Percentiles rank a stretch among this genome's conserved stretches.
phyloP scores from a whole-genome alignment of 2,888 invertebrate species.

The Andrena trimmerana region DNA sequence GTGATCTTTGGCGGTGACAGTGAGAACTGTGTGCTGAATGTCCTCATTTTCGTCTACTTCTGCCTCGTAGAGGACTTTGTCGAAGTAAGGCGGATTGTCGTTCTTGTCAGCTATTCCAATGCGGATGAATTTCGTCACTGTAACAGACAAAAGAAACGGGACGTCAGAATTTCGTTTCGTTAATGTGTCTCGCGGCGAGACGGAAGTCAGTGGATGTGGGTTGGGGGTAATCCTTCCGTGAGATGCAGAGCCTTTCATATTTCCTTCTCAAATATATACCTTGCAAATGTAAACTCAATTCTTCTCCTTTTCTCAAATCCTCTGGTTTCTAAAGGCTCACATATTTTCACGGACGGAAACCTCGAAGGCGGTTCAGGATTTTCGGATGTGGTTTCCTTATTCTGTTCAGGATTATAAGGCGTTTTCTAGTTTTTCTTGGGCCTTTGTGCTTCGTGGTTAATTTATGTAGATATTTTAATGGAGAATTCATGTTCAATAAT shows the following conservation, averaged over 20 bases:
- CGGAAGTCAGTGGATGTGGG: slow-evolving; percentile 8
- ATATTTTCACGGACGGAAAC: neutral
- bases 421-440: neutral
- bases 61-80: slow-evolving; percentile 97
- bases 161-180: slow-evolving; percentile 19
- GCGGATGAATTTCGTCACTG: slow-evolving; percentile 99
- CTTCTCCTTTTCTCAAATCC: neutral
- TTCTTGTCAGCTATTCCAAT: slow-evolving; percentile 99
- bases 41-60: slow-evolving; percentile 99
- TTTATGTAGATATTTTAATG: slow-evolving; percentile 53
- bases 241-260: slow-evolving; percentile 2
- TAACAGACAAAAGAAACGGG: slow-evolving; percentile 80
- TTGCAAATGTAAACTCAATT: slow-evolving; percentile 27
- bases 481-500: slow-evolving; percentile 47
- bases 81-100: slow-evolving; percentile 99
- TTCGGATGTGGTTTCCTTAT: neutral
- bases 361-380: neutral
- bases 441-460: slow-evolving; percentile 26
- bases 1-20: slow-evolving; percentile 99
- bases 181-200: neutral
- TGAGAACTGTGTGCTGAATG: slow-evolving; percentile 98
- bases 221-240: neutral
- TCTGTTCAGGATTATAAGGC: neutral
- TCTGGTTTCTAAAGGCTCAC: neutral
- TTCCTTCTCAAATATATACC: neutral